phyloP scores from a whole-genome alignment of 2,797 vertebrate species.

The Triplophysa bombifrons region DNA sequence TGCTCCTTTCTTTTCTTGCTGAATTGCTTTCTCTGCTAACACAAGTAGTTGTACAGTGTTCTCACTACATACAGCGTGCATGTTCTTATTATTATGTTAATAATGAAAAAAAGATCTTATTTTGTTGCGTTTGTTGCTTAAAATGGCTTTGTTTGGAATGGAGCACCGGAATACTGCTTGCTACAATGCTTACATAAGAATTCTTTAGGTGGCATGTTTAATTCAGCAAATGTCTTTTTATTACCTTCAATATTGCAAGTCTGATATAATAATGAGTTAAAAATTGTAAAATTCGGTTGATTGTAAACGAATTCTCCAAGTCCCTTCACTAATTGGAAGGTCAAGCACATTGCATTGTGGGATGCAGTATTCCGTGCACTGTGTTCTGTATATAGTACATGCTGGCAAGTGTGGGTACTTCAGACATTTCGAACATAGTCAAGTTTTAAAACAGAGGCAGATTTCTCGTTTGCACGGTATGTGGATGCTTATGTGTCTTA shows the following conservation, averaged over 20 bases:
- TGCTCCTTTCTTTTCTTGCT: not conserved
- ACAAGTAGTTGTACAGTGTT: not conserved
- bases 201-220: too few species aligned
- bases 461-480: not conserved
- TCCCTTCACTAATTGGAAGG: not conserved
- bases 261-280: too few species aligned
- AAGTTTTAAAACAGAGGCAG: not conserved
- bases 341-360: not conserved
- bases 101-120: not conserved
- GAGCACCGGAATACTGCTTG: not conserved
- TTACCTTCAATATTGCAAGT: too few species aligned
- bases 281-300: too few species aligned
- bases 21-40: not conserved
- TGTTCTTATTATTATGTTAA: not conserved
- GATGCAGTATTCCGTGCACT: not conserved
- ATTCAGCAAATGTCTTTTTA: too few species aligned
- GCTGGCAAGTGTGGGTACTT: not conserved
- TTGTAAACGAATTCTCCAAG: too few species aligned
- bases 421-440: not conserved
- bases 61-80: not conserved
- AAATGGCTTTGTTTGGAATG: not conserved
- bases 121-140: not conserved
- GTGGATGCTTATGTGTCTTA: constrained; percentile 19
- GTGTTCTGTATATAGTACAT: not conserved
- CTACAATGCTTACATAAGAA: too few species aligned